Percentiles rank a stretch among this genome's conserved stretches.
phyloP scores from a whole-genome alignment of 2,888 invertebrate species.

The Gonocerus acuteangulatus region DNA sequence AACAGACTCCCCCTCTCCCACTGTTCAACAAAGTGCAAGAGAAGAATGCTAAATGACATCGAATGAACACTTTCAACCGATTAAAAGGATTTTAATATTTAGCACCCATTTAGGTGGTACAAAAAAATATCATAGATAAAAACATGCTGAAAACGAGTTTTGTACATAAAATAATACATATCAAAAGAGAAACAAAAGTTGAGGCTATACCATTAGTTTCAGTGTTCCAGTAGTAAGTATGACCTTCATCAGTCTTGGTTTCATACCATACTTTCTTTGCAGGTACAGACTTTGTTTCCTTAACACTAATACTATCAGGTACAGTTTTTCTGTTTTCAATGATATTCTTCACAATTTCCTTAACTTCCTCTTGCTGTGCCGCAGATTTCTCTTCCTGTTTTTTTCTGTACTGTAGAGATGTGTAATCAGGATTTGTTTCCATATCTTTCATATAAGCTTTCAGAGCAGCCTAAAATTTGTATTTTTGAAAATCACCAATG shows the following conservation, averaged over 20 bases:
- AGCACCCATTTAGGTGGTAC: no score
- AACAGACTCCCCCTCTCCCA: no score
- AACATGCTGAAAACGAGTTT: no score
- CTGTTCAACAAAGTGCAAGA: no score
- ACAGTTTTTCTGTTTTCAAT: slow-evolving; percentile 22
- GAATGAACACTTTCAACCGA: no score
- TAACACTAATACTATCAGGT: slow-evolving; percentile 11
- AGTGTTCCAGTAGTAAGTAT: slow-evolving; percentile 79
- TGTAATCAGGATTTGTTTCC: slow-evolving; percentile 57
- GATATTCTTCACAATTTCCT: slow-evolving; percentile 31
- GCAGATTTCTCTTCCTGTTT: slow-evolving; percentile 37
- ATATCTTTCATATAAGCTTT: slow-evolving; percentile 81
- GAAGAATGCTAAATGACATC: no score
- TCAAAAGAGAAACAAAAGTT: no score
- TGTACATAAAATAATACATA: no score
- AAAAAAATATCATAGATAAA: no score
- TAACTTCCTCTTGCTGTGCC: slow-evolving; percentile 40
- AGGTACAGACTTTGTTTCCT: not conserved
- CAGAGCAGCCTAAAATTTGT: slow-evolving; percentile 68
- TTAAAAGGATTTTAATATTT: no score
- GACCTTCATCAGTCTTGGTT: slow-evolving; percentile 64
- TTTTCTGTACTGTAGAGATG: slow-evolving; percentile 44
- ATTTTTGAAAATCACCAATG: no score
- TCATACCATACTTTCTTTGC: slow-evolving; percentile 64
- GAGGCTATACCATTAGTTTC: slow-evolving; percentile 71